Base-by-base conservation (phyloP, 1,140 invertebrate species). In the Eciton burchellii region DNA sequence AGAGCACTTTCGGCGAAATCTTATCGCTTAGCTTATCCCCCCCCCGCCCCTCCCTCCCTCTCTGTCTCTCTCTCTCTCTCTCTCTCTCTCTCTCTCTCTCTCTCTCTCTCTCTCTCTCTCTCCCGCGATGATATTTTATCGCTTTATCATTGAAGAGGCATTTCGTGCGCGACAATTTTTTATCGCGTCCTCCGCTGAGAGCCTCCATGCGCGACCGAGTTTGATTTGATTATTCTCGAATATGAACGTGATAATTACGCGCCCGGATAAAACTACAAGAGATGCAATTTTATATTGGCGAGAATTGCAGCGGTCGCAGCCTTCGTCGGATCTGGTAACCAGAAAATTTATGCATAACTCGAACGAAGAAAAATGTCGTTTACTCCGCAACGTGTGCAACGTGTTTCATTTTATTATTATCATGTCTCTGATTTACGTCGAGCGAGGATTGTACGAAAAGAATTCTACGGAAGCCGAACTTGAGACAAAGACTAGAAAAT, bases 21-120 rank as follows among this genome's bases (percentile, higher is more conserved):
- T 79, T 79, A 79, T 79, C 49, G 41, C 12, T 79, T 57, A 26
- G 9, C 52, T 56, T 45, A 49, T 62, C 43, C n/a, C n/a, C n/a
- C n/a, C n/a, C n/a, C n/a, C n/a, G n/a, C n/a, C n/a, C n/a, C n/a
- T n/a, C n/a, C n/a, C n/a, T n/a, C n/a, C n/a, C n/a, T n/a, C n/a
- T n/a, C n/a, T n/a, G n/a, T n/a, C n/a, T n/a, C n/a, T n/a, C n/a
- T n/a, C n/a, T n/a, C n/a, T n/a, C n/a, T n/a, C n/a, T n/a, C n/a
- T n/a, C n/a, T n/a, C n/a, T n/a, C n/a, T n/a, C n/a, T n/a, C n/a
- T n/a, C n/a, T n/a, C n/a, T n/a, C n/a, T n/a, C n/a, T n/a, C n/a
- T n/a, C n/a, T n/a, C n/a, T n/a, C n/a, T n/a, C n/a, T n/a, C n/a
- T n/a, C n/a, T n/a, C n/a, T n/a, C n/a, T n/a, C 49, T 1, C 57